Conservation (phyloP, 2,797 vertebrate genomes). For the Oreochromis grahami region DNA sequence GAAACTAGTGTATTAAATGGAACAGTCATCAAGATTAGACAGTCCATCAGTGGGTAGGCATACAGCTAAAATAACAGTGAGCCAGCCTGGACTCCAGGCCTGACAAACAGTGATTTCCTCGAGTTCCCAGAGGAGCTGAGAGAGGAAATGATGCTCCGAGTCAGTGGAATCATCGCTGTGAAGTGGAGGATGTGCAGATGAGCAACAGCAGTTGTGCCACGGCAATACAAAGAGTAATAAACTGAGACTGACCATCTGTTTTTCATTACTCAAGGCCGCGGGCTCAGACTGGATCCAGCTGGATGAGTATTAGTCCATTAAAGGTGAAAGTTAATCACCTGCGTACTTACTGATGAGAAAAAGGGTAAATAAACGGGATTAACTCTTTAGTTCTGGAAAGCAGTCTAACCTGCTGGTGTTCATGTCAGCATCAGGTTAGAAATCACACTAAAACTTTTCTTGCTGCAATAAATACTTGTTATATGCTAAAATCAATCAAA, state of each 20-base stretch:
- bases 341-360: neutral
- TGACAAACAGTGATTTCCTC: neutral
- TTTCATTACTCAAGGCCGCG: neutral
- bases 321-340: neutral
- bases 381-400: neutral
- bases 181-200: neutral
- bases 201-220: neutral
- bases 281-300: neutral
- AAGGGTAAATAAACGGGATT: neutral
- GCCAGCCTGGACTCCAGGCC: neutral
- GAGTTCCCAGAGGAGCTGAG: conserved; percentile 11
- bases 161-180: neutral
- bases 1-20: conserved; percentile 18
- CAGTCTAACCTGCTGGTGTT: neutral
- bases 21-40: conserved; percentile 9
- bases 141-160: conserved; percentile 27
- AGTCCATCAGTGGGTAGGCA: neutral
- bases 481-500: too few species aligned
- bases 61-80: neutral
- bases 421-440: neutral
- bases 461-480: neutral
- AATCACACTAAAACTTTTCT: neutral
- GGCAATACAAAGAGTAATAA: neutral
- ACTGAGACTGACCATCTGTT: neutral
- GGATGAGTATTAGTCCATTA: neutral